These are phyloP conservation scores for Bergia puertoricense DNA, from an alignment of 92 coral and sea anemone species.

Conservation along the genomic window DNA sequence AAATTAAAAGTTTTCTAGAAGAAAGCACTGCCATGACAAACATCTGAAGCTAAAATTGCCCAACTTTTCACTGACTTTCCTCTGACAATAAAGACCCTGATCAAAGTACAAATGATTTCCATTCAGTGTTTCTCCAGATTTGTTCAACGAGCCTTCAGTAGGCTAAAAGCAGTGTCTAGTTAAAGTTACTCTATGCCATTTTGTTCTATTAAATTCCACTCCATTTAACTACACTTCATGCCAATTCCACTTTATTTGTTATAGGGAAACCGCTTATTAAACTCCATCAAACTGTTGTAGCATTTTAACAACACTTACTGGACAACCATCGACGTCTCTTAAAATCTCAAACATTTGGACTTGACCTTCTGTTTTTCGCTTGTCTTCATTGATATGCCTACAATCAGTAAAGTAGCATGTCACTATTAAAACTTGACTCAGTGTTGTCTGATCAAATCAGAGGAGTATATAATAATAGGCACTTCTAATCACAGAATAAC, in stretches of 20 bases:
- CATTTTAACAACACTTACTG: constrained; percentile 60
- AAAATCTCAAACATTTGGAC: constrained; percentile 99
- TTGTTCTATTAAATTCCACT: not conserved
- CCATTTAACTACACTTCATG: not conserved
- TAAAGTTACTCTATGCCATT: not conserved
- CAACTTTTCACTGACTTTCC: no score
- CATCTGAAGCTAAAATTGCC: no score
- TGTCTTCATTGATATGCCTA: constrained; percentile 97
- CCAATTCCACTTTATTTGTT: not conserved
- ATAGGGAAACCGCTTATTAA: not conserved
- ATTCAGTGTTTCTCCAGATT: no score
- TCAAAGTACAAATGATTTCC: no score
- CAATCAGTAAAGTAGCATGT: not conserved
- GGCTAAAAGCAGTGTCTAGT: no score
- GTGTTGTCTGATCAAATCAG: not conserved
- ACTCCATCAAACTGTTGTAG: not conserved
- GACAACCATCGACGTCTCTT: constrained; percentile 97
- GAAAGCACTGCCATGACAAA: no score
- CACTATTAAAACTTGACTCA: not conserved
- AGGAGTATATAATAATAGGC: not conserved
- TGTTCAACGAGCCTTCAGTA: no score
- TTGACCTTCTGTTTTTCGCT: constrained; percentile 97
- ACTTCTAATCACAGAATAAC: not conserved
- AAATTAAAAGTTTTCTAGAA: no score
- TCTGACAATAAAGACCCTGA: no score